These are phyloP conservation scores for Poecilia gillii DNA, from an alignment of 2,797 vertebrate species.

Conservation along the genomic window DNA sequence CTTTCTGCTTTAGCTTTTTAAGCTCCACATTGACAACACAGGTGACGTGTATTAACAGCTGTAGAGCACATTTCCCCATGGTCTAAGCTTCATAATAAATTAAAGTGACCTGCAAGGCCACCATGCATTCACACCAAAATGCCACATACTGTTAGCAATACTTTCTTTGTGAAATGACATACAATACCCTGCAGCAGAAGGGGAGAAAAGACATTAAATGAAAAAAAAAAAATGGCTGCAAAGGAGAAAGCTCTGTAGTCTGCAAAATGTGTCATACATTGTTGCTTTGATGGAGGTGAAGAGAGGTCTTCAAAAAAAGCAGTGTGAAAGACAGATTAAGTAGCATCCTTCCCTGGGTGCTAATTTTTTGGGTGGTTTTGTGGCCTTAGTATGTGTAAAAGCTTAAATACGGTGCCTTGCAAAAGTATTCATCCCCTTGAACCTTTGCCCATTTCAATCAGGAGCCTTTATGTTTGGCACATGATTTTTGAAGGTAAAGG, in stretches of 20 bases:
- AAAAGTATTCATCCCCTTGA: not conserved
- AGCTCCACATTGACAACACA: conserved; percentile 37
- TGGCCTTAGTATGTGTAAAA: not conserved
- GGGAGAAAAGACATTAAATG: conserved; percentile 41
- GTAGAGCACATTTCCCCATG: conserved; percentile 43
- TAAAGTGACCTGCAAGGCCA: conserved; percentile 56
- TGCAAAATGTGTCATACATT: conserved; percentile 54
- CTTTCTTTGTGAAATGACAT: conserved; percentile 46
- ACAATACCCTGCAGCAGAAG: conserved; percentile 51
- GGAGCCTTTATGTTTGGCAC: not conserved
- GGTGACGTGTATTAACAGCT: conserved; percentile 49
- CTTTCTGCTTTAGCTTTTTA: not conserved
- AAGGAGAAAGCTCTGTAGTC: conserved; percentile 37
- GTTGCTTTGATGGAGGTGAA: conserved; percentile 48
- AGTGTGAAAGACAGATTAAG: conserved; percentile 31
- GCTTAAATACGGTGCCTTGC: not conserved
- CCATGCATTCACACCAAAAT: conserved; percentile 47
- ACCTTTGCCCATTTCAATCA: not conserved
- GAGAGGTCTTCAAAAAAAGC: conserved; percentile 46
- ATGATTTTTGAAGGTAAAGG: not conserved
- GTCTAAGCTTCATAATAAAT: conserved; percentile 57
- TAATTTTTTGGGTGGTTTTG: not conserved
- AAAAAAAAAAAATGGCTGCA: conserved; percentile 39
- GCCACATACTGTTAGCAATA: conserved; percentile 57
- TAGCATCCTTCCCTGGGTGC: conserved; percentile 5